Evolutionary conservation across 2,888 invertebrate genomes (phyloP).

Genomic region (Hirudinaria manillensis): DNA sequence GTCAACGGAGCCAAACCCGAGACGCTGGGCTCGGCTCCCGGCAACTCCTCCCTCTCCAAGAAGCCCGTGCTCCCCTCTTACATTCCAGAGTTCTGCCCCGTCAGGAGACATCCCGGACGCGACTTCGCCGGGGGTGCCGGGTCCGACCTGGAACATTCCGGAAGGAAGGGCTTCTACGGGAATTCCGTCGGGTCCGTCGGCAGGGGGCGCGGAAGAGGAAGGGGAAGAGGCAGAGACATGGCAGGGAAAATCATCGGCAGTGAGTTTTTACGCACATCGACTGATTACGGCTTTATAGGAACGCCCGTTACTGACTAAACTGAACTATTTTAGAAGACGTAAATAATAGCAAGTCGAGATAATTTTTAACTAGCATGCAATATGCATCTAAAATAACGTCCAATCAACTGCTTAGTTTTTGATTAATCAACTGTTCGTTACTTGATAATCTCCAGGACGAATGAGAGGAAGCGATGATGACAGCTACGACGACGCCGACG

Average conservation of each 20-base stretch:
- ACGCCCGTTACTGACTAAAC: not conserved
- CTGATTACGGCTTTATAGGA: not conserved
- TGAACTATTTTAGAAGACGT: not conserved
- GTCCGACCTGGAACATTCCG: not conserved
- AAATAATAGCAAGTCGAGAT: conserved; percentile 4
- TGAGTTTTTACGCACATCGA: not conserved
- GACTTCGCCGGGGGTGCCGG: conserved; percentile 4
- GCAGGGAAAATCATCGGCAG: not conserved
- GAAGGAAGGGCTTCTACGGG: not conserved
- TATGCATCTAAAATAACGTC: too few relatives aligned
- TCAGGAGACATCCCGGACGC: conserved; percentile 33
- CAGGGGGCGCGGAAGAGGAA: not conserved
- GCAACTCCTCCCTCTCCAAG: conserved; percentile 43
- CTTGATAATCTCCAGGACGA: not conserved
- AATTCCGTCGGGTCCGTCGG: not conserved
- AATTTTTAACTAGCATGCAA: not conserved
- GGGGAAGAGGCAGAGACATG: not conserved
- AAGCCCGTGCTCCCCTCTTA: conserved; percentile 49
- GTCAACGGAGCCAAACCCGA: conserved; percentile 50
- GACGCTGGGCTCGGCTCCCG: conserved; percentile 48
- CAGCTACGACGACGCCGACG: conserved; percentile 27
- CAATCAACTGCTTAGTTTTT: too few relatives aligned
- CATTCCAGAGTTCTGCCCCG: conserved; percentile 47
- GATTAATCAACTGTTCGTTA: too few relatives aligned
- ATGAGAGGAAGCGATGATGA: conserved; percentile 32